Percentiles rank a stretch among this genome's conserved stretches.
phyloP scores from a whole-genome alignment of 1,140 invertebrate genomes.

The Ceratina japonica region DNA sequence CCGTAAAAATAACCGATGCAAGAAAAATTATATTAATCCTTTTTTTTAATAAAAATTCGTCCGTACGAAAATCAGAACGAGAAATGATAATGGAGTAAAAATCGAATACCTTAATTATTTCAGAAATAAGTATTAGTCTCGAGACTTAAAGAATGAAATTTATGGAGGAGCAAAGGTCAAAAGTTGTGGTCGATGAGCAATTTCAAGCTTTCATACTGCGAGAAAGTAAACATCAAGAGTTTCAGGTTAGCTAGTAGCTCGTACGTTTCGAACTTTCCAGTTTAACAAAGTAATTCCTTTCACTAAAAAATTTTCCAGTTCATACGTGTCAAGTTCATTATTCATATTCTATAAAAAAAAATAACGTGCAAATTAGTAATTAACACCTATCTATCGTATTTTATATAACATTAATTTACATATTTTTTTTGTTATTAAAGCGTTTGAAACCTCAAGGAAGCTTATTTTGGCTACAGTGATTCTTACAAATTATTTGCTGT shows the following conservation, averaged over 20 bases:
- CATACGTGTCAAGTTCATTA: too few relatives aligned
- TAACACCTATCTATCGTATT: too few relatives aligned
- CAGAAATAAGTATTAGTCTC: constrained; percentile 14
- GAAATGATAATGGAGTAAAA: constrained; percentile 27
- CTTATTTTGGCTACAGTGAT: too few relatives aligned
- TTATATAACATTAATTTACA: neutral
- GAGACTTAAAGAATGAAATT: constrained; percentile 68
- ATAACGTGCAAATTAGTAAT: neutral
- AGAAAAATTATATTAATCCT: neutral
- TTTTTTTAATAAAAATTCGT: neutral
- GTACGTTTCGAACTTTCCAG: too few relatives aligned
- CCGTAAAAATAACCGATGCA: neutral
- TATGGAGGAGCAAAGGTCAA: constrained; percentile 61
- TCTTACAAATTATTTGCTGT: too few relatives aligned
- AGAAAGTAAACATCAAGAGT: constrained; percentile 80
- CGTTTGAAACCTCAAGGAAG: too few relatives aligned
- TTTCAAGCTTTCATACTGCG: constrained; percentile 79
- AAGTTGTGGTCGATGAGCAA: constrained; percentile 68
- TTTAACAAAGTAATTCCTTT: too few relatives aligned
- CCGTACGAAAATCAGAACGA: neutral
- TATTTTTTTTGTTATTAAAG: too few relatives aligned
- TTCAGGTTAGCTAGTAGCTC: constrained; percentile 76
- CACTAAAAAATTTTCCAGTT: too few relatives aligned
- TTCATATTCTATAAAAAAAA: too few relatives aligned
- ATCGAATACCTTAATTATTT: constrained; percentile 41